phyloP scores from a whole-genome alignment of 2,113 vertebrate genomes.

The Pogonocichla stellata region DNA sequence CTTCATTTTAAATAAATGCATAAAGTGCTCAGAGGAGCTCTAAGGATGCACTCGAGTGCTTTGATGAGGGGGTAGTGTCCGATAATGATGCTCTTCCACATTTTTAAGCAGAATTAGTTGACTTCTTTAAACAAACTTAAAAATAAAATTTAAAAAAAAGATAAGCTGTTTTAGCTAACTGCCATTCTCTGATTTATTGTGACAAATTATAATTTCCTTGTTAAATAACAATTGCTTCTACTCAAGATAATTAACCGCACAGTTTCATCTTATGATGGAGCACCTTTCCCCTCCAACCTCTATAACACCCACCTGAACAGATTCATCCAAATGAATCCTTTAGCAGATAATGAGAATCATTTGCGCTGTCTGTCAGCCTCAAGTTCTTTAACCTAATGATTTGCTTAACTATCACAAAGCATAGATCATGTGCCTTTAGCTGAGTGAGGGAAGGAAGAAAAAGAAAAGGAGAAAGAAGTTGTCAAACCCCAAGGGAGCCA shows the following conservation, averaged over 20 bases:
- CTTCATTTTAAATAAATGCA: not conserved
- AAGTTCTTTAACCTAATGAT: slow-evolving; percentile 45
- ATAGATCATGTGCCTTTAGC: not conserved
- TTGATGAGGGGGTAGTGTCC: not conserved
- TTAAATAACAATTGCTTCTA: slow-evolving; percentile 61
- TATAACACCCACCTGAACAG: slow-evolving; percentile 46
- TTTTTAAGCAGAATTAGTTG: slow-evolving; percentile 39
- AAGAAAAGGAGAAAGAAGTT: not conserved
- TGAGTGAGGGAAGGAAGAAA: not conserved
- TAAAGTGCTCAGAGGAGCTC: not conserved
- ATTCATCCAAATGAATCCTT: slow-evolving; percentile 50
- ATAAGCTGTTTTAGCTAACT: slow-evolving; percentile 26
- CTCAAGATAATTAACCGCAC: slow-evolving; percentile 52
- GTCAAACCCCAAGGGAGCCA: not conserved
- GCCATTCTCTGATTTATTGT: slow-evolving; percentile 33
- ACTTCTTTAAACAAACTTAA: slow-evolving; percentile 23
- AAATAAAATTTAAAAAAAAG: not conserved
- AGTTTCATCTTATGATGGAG: slow-evolving; percentile 46
- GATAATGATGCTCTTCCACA: not conserved
- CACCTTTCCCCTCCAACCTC: slow-evolving; percentile 18
- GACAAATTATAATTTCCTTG: slow-evolving; percentile 60
- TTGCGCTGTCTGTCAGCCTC: slow-evolving; percentile 58
- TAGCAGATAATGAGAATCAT: slow-evolving; percentile 54
- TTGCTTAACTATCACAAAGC: slow-evolving; percentile 9
- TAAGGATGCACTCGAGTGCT: not conserved